A percentile compares a stretch with the other conserved stretches of the same genome.
These are phyloP conservation scores for Sturmia bella DNA, from an alignment of 2,888 invertebrate species.

Conservation along the genomic window DNA sequence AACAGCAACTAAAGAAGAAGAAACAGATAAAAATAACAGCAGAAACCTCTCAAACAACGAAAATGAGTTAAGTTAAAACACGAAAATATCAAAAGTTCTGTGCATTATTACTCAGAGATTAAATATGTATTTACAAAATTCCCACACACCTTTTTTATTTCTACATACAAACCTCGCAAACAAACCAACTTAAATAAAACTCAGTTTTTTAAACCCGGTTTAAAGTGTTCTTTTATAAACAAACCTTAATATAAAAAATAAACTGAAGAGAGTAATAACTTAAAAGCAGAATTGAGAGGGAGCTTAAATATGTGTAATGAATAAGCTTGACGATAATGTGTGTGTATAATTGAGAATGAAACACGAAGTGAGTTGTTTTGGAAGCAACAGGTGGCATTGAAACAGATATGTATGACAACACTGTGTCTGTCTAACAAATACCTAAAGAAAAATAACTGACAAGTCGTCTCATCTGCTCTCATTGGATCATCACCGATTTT, in stretches of 20 bases:
- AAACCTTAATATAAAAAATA: constrained; percentile 11
- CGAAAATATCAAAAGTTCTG: constrained; percentile 48
- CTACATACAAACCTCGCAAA: constrained; percentile 8
- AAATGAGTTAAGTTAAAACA: constrained; percentile 43
- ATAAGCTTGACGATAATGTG: constrained; percentile 12
- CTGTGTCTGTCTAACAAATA: constrained; percentile 30
- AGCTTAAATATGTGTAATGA: constrained; percentile 43
- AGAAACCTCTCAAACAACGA: constrained; percentile 47
- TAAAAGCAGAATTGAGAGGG: constrained; percentile 1
- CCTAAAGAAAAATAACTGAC: background rate
- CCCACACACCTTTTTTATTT: constrained; percentile 62
- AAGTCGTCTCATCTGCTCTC: constrained; percentile 2
- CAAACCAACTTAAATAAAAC: constrained; percentile 6
- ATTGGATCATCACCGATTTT: constrained; percentile 18
- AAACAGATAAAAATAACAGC: constrained; percentile 26
- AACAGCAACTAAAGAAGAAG: constrained; percentile 19
- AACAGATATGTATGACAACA: constrained; percentile 44
- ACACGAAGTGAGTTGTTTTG: constrained; percentile 44
- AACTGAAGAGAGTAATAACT: constrained; percentile 9
- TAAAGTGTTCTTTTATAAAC: constrained; percentile 48
- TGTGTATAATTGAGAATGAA: constrained; percentile 25
- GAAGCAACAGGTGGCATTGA: constrained; percentile 66
- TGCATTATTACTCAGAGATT: constrained; percentile 40
- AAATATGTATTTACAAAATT: constrained; percentile 53
- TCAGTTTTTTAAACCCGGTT: constrained; percentile 54